Evolutionary conservation across 2,797 vertebrate species (phyloP), one percentile per base, ranked within the genome.

Genomic region (Brachyalestes nurse): DNA sequence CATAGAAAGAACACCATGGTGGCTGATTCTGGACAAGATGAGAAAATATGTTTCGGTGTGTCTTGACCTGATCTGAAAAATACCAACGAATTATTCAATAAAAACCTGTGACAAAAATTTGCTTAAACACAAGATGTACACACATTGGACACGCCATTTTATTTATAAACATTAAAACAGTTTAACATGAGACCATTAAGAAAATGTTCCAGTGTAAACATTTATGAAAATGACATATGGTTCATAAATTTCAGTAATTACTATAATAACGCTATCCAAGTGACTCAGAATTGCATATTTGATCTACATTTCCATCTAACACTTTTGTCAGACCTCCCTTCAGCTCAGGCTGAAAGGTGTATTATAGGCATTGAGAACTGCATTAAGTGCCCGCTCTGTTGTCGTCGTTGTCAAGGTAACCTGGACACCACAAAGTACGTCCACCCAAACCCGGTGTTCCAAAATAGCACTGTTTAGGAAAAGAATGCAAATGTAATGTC

Each of bases 401-500:
- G 14, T 25, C 9, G 19, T n/a, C 13, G 49, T 72, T 42, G 47
- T 51, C 14, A 28, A 70, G 23, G 67, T 53, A 55, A 53, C 69
- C 17, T 55, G 19, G 69, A 19, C 25, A 6, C 34, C 34, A 16
- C 34, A 65, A 40, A 19, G 42, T 17, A 10, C 6, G 7, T 65
- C 62, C 62, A 65, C 16, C 38, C 62, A 40, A 65, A 65, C 34
- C 16, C 28, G 17, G 1, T 10, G 25, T 4, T 28, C 23, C 25
- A 16, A 49, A 71, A 71, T 71, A 53, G 23, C 47, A 53, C 13
- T 28, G 23, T 28, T 70, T 49, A 70, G 21, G 45, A 28, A 70
- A 49, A 51, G 45, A 70, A 70, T 53, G 69, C 23, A 71, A 71
- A 71, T 51, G 34, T 62, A 17, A 53, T 51, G 49, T 34, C 69